Conservation (phyloP, 2,797 vertebrate species). For the Ptychobarbus kaznakovi region DNA sequence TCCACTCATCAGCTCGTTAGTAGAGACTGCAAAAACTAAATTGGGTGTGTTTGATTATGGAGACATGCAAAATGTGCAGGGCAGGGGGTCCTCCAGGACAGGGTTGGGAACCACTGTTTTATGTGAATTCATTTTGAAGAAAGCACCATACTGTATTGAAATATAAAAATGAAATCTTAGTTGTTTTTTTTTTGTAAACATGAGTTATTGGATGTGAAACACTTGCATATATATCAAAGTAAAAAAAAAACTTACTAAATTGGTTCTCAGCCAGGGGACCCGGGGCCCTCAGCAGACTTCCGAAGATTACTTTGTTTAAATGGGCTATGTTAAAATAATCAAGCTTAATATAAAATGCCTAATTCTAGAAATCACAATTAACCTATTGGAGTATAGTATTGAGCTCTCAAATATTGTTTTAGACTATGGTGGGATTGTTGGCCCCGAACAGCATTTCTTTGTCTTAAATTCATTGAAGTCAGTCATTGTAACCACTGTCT, state of each 20-base stretch:
- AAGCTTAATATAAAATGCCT: neutral
- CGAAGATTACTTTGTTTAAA: neutral
- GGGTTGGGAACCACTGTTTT: neutral
- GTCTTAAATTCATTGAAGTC: neutral
- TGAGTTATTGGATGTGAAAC: neutral
- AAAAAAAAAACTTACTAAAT: neutral
- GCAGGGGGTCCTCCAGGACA: no score
- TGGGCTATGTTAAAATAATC: neutral
- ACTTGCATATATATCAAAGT: neutral
- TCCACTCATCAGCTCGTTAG: no score
- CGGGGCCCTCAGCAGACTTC: neutral
- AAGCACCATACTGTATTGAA: neutral
- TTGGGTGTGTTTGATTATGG: no score
- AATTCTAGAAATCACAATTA: neutral
- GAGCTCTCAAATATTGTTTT: neutral
- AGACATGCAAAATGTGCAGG: no score
- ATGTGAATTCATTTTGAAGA: neutral
- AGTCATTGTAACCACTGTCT: neutral
- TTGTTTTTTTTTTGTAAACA: neutral
- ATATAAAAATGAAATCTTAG: neutral
- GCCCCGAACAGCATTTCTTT: neutral
- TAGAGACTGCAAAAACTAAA: no score
- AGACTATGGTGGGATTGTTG: neutral
- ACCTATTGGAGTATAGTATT: neutral
- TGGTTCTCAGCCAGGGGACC: neutral